Evolutionary conservation across 2,888 invertebrate genomes (phyloP).

Genomic region (Portevinia maculata): DNA sequence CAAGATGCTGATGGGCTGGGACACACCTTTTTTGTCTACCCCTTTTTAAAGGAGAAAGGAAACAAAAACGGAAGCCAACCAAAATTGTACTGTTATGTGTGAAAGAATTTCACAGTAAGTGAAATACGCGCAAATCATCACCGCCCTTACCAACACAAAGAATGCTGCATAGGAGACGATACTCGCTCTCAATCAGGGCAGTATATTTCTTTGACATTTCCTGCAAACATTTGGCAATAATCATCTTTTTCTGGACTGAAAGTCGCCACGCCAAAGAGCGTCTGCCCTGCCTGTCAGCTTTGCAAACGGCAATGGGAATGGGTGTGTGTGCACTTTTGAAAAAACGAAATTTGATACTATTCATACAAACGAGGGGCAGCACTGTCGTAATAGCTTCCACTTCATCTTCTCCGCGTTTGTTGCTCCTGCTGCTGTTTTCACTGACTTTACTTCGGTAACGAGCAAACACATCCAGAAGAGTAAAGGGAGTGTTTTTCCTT

Average conservation of each 20-base stretch:
- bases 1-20: conserved; percentile 30
- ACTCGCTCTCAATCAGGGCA: conserved; percentile 20
- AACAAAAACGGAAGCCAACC: conserved; percentile 42
- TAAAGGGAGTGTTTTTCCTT: conserved; percentile 27
- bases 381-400: conserved; percentile 74
- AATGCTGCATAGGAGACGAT: background rate
- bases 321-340: conserved; percentile 50
- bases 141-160: conserved; percentile 6
- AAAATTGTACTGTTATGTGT: conserved; percentile 53
- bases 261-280: conserved; percentile 69
- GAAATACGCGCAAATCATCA: background rate
- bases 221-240: conserved; percentile 61
- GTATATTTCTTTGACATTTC: conserved; percentile 4
- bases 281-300: conserved; percentile 67
- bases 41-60: conserved; percentile 5
- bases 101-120: conserved; percentile 44
- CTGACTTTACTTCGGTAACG: conserved; percentile 31
- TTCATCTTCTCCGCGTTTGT: conserved; percentile 61
- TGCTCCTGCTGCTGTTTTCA: conserved; percentile 58
- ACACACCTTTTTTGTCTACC: conserved; percentile 35
- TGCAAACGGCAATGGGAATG: conserved; percentile 61
- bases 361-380: conserved; percentile 71
- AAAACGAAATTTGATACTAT: conserved; percentile 69
- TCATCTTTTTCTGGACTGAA: conserved; percentile 58
- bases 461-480: conserved; percentile 13